Base-by-base conservation (phyloP, 1,140 invertebrate species). In the Drosophila prosaltans region DNA sequence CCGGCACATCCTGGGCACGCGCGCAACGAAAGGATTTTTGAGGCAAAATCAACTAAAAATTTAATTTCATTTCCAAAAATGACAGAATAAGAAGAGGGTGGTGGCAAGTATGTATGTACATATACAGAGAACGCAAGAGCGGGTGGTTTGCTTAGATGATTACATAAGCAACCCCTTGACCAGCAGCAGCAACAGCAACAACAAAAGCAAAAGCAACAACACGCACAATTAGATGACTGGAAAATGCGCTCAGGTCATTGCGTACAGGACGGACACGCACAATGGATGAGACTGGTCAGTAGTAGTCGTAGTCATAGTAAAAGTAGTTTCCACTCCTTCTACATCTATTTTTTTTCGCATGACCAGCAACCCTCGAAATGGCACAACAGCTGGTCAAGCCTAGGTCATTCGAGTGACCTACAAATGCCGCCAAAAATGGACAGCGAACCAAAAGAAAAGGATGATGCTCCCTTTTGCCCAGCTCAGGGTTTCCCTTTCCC, bases 331-430 rank as follows among this genome's bases (percentile, higher is more conserved):
- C 16, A 16, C 16, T 36, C 32, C 32, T 36, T 36, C 3, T 36
- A 36, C 6, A 6, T 36, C 6, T 7, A 7, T 36, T 36, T 36
- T 36, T 79, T 80, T 85, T 85, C 66, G 82, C 75, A 85, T 83
- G 84, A 79, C 82, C 82, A 86, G 79, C 75, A 84, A 80, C 83
- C 84, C 80, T 85, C 77, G 69, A 74, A 80, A 78, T 75, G 65
- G 69, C 69, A 72, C 61, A 79, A 79, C 82, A 82, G 81, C 72
- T 80, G 72, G 83, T 72, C 66, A 69, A 59, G 58, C 48, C 69
- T 71, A 84, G 75, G 78, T 79, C 66, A 78, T 71, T 65, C 43
- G 41, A 69, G 36, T 70, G 66, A 66, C 66, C 64, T 63, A 67
- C 39, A 80, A 89, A 74, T 88, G 73, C 84, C 83, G 83, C 83